phyloP scores from a whole-genome alignment of 2,797 vertebrate genomes.

The Lacerta agilis region DNA sequence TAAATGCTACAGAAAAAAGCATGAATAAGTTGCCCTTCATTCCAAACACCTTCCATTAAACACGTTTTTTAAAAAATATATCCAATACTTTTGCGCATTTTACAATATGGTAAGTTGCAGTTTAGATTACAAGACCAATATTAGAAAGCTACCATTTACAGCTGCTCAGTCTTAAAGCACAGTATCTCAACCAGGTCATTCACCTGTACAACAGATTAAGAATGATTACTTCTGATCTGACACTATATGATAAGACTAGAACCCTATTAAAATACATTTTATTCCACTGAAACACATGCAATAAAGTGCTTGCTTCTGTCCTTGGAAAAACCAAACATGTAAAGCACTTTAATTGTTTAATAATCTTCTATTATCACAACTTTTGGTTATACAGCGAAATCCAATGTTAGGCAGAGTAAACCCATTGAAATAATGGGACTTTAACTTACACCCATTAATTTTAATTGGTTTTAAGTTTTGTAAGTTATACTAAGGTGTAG shows the following conservation, averaged over 20 bases:
- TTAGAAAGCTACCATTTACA: background rate
- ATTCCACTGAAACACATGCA: background rate
- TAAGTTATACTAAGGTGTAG: background rate
- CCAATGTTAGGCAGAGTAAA: too few species aligned
- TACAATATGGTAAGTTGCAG: accelerated
- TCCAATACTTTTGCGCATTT: background rate
- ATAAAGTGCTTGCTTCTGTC: background rate
- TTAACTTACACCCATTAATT: too few species aligned
- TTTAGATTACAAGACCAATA: background rate
- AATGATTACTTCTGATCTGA: background rate
- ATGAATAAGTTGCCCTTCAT: background rate
- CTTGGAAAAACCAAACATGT: background rate
- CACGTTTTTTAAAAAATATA: background rate
- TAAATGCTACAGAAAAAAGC: background rate
- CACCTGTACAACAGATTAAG: background rate
- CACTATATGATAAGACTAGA: background rate
- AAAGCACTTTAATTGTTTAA: background rate
- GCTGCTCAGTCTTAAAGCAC: background rate
- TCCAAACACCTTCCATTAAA: background rate
- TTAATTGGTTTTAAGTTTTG: background rate
- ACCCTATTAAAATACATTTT: background rate
- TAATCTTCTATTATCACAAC: background rate
- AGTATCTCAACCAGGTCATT: background rate
- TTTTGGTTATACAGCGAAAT: background rate
- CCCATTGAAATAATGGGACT: too few species aligned